These are phyloP conservation scores for Phthorimaea operculella DNA, from an alignment of 1,140 invertebrate genomes.

Conservation along the genomic window DNA sequence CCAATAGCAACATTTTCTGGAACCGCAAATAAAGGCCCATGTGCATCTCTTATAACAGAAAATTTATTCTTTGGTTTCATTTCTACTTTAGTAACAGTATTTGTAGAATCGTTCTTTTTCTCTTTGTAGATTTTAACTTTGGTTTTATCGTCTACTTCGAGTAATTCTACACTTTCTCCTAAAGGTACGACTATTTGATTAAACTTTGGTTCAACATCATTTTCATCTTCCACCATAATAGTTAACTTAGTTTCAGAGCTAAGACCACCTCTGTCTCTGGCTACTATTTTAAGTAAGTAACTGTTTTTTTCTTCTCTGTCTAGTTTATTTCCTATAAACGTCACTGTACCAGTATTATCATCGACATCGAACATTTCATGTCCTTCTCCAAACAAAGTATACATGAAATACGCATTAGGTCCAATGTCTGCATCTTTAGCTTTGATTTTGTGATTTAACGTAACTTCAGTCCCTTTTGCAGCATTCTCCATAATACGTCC, in stretches of 20 bases:
- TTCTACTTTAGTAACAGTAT: constrained; percentile 41
- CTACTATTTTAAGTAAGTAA: constrained; percentile 79
- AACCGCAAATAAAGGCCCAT: constrained; percentile 73
- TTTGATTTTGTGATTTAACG: constrained; percentile 73
- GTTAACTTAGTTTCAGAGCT: constrained; percentile 77
- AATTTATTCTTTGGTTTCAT: constrained; percentile 67
- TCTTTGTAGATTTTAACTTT: constrained; percentile 60
- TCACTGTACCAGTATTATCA: constrained; percentile 73
- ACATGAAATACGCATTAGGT: constrained; percentile 79
- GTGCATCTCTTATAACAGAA: constrained; percentile 45
- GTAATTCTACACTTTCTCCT: constrained; percentile 73
- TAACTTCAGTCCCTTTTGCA: constrained; percentile 76
- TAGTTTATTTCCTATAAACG: constrained; percentile 70
- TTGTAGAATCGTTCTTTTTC: constrained; percentile 39
- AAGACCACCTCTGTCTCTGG: constrained; percentile 79
- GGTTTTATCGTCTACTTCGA: constrained; percentile 68
- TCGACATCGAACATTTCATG: constrained; percentile 82
- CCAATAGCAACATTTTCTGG: constrained; percentile 82
- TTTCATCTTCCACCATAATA: constrained; percentile 81
- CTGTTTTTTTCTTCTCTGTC: constrained; percentile 79
- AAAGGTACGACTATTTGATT: constrained; percentile 74
- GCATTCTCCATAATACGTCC: constrained; percentile 85
- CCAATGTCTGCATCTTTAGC: constrained; percentile 84
- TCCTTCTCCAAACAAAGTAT: constrained; percentile 79
- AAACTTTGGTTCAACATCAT: constrained; percentile 84